A percentile compares a stretch with the other conserved stretches of the same genome.
Evolutionary conservation across 2,888 invertebrate species (phyloP).

Genomic region (Melolontha melolontha): DNA sequence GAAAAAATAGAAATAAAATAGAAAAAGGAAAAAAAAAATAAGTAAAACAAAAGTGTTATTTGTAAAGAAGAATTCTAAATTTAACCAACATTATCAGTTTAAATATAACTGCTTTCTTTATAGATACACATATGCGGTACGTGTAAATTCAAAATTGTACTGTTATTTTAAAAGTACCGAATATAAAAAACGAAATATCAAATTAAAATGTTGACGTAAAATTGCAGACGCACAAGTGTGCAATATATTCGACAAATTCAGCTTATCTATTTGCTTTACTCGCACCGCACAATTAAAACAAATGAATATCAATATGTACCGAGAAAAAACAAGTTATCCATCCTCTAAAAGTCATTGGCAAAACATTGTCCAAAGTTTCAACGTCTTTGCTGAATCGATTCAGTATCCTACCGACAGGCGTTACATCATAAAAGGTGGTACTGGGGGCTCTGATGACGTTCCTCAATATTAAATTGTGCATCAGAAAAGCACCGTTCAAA

Average conservation of each 20-base stretch:
- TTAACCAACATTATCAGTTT: conserved; percentile 1
- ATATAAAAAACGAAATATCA: not conserved
- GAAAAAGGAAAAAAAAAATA: conserved; percentile 6
- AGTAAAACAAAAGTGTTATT: not conserved
- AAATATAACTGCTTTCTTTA: conserved; percentile 50
- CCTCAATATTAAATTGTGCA: conserved; percentile 75
- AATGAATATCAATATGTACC: conserved; percentile 61
- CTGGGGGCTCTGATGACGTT: conserved; percentile 77
- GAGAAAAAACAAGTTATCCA: conserved; percentile 77
- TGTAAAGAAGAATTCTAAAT: not conserved
- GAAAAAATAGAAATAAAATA: not conserved
- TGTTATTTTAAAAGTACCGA: conserved; percentile 5
- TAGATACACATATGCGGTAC: too few relatives aligned
- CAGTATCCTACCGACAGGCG: conserved; percentile 82
- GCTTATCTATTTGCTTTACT: too few relatives aligned
- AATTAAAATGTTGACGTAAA: too few relatives aligned
- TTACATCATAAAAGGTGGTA: conserved; percentile 83
- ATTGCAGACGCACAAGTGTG: too few relatives aligned
- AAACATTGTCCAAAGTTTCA: conserved; percentile 77
- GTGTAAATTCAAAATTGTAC: too few relatives aligned
- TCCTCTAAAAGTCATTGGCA: conserved; percentile 78
- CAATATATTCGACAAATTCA: too few relatives aligned
- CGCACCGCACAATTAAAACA: too few relatives aligned
- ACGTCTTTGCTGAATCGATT: conserved; percentile 84
- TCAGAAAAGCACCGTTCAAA: conserved; percentile 71